Base-by-base conservation (phyloP, 2,888 invertebrate species). In the Hypena proboscidalis region DNA sequence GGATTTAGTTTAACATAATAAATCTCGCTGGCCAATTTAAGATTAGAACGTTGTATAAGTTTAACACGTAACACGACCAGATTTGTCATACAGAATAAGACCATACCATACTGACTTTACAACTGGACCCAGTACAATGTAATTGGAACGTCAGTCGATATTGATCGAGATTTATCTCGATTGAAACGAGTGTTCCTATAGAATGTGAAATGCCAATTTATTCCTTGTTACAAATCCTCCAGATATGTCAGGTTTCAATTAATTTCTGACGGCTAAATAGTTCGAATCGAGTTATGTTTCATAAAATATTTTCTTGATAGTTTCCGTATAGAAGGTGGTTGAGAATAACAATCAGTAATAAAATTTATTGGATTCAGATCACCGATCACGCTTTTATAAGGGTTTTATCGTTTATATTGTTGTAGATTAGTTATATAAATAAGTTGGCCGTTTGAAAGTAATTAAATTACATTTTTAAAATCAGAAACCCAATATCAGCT, bases 141-240 rank as follows among this genome's bases (percentile, higher is more conserved):
- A 86, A 86, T 87, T 86, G 86, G 86, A 82, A 77, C 78, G 85
- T 87, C 86, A 85, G 45, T 77, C 74, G 74, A 75, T 82, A 83
- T 81, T 77, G 84, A 84, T 82, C 82, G 80, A 80, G 78, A 83
- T 84, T 79, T 85, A 86, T 85, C 83, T 77, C 76, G 74, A 80
- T 78, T 67, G 70, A 66, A 74, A 57, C 67, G 64, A 73, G 66
- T 71, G 46, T 64, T 73, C 69, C 69, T 66, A 72, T 74, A 64
- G 63, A 66, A 70, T 57, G 61, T 61, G 51, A 59, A 66, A 70
- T 58, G 56, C 53, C 67, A 71, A 74, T 71, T 70, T 71, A 73
- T 74, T 67, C 59, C 59, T 59, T 53, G 64, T 61, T 54, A 62
- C 59, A 66, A 66, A 66, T 66, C 50, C 58, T 58, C 33, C 41